Base-by-base conservation (phyloP, 1,140 invertebrate genomes). In the Batillaria attramentaria region DNA sequence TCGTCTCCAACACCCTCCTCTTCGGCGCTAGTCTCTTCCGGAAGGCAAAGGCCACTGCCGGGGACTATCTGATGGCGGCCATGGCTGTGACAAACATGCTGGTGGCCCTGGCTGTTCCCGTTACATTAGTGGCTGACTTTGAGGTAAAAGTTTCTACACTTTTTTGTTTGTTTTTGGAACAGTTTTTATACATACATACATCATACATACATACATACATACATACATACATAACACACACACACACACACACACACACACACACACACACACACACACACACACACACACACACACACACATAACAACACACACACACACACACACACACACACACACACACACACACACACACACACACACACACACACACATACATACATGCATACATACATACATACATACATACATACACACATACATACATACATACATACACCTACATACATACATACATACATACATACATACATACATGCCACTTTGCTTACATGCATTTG, bases 21-120 rank as follows among this genome's bases (percentile, higher is more conserved):
- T 13, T 74, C 42, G 46, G 42, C 13, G 72, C 33, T 35, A 74
- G 72, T 35, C 50, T 74, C 28, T 20, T n/a, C 50, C n/a, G 54
- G 3, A 54, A 28, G 72, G 33, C 31, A 5, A 33, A 74, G 8
- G 20, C 0, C 28, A 74, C 72, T 2, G 35, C 72, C 35, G 72
- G 37, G 50, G 72, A 74, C 50, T 31, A 50, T 8, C 72, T 74
- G 46, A 46, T 74, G 50, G 72, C 35, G 13, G 72, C 72, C 72
- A 35, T 74, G 72, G 72, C 72, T 0, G 46, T 57, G 43, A 50
- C 72, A 37, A 50, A 74, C 33, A 37, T 54, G 13, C 31, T 57
- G 18, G n/a, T 57, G 46, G 72, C 72, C 24, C 24, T 60, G 31
- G 54, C 20, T 10, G 60, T 74, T 37, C 72, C 72, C 20, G 31